Base-by-base conservation (phyloP, 2,797 vertebrate species). In the Lepilemur ruficaudatus region DNA sequence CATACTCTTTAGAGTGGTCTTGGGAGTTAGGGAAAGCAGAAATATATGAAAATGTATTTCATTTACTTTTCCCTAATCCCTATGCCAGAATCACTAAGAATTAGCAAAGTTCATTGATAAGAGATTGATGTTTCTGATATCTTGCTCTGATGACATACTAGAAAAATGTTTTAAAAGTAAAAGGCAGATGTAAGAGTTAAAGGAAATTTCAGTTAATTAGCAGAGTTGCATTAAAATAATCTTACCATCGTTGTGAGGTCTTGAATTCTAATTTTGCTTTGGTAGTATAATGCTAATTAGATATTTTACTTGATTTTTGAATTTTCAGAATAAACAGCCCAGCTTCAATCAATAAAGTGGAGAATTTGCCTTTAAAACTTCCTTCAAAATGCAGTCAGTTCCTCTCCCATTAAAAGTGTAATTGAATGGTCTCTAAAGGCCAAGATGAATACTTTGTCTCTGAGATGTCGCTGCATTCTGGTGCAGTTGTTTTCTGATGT, bases 201-300 rank as follows among this genome's bases (percentile, higher is more conserved):
- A 95, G 15, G 59, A 90, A 30, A 89, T 86, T 61, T 82, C 63
- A 85, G 61, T 86, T 89, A 75, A 52, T 87, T 92, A 38, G 23
- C 18, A 82, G 63, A 80, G 25, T 88, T 88, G 43, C 13, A 23
- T 95, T 89, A 83, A 90, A 89, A 88, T 83, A 43, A 50, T 75
- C 35, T 93, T 89, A 76, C 15, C 50, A 32, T 78, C 25, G 89
- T 86, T 83, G 20, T 72, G 48, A 97, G 89, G 25, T 69, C 91
- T 89, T 86, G 22, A 94, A 91, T 95, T 90, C 61, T 87, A 70
- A 87, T 65, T 93, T 91, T 96, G 83, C 70, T 23, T 89, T 91
- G 69, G 43, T 76, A 67, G 17, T 61, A 65, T 70, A 65, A 89
- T 85, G n/a, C 50, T 84, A 69, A 82, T 88, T 48, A 91, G n/a